A percentile compares a stretch with the other conserved stretches of the same genome.
phyloP scores from a whole-genome alignment of 1,140 invertebrate genomes.

The Papilio aristodemus region DNA sequence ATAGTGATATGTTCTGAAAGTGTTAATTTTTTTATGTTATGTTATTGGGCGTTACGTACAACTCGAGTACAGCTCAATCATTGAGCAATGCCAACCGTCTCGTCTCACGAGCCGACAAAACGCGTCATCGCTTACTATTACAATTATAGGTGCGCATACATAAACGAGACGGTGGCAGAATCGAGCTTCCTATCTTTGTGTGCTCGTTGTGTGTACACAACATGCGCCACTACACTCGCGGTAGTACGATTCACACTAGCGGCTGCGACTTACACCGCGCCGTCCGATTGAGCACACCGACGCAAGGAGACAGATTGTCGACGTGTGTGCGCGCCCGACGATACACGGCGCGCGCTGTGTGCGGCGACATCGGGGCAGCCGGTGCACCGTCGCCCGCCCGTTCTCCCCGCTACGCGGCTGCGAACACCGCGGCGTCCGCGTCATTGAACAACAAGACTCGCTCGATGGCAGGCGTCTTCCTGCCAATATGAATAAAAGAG shows the following conservation, averaged over 20 bases:
- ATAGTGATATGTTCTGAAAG: neutral
- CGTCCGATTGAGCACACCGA: conserved; percentile 65
- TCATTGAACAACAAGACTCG: conserved; percentile 80
- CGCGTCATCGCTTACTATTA: conserved; percentile 78
- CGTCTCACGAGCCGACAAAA: conserved; percentile 78
- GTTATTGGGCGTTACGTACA: conserved; percentile 66
- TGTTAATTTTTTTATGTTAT: conserved; percentile 49
- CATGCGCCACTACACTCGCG: conserved; percentile 54
- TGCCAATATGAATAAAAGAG: conserved; percentile 79
- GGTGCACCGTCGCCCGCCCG: conserved; percentile 72
- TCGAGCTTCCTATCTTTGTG: conserved; percentile 66
- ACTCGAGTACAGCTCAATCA: conserved; percentile 76
- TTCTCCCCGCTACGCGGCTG: conserved; percentile 75
- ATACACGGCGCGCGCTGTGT: conserved; percentile 57
- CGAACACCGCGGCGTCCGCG: conserved; percentile 76
- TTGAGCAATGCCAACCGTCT: conserved; percentile 79
- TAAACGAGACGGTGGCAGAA: conserved; percentile 69
- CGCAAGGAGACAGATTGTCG: conserved; percentile 68
- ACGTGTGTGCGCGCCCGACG: conserved; percentile 53
- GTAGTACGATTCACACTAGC: conserved; percentile 55
- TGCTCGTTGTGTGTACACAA: conserved; percentile 58
- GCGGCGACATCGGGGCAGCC: conserved; percentile 75
- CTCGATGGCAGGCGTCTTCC: conserved; percentile 75
- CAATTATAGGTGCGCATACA: conserved; percentile 77
- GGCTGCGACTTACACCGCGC: neutral